Evolutionary conservation across 2,888 invertebrate genomes (phyloP), one percentile per base, ranked within the genome.

Genomic region (Pheosia tremula): DNA sequence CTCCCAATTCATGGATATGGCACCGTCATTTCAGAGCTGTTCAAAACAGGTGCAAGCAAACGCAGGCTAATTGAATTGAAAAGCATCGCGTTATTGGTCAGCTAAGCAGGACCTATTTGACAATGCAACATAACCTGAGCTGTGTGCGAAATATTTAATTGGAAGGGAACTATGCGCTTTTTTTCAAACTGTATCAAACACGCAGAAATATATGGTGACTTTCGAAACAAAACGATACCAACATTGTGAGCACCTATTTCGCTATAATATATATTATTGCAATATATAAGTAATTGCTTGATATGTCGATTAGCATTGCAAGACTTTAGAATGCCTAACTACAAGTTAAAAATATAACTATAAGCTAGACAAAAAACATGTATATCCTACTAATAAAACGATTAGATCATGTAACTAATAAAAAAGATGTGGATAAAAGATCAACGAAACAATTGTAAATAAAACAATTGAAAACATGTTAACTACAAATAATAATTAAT

Each of bases 21-120:
- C 10, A 45, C 10, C 11, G 10, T 47, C 3, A 24, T 24, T 50
- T 50, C 9, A 8, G 24, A 24, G 50, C 50, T 50, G 50, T 66
- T 10, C 10, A 59, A 61, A 66, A 56, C 58, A 62, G 67, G 63
- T 67, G 60, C 53, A n/a, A 47, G 59, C 66, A 69, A 67, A 62
- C 66, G 68, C 68, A 56, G 58, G 66, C 78, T 85, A 84, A 86
- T 83, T 75, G 85, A 85, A 85, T 86, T 74, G 78, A 77, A 78
- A 81, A 85, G 78, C 79, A 73, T 74, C 74, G 60, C 60, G 50
- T 75, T 74, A 75, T 75, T 79, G 74, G 71, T 65, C 62, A 58
- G 66, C 63, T 67, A 65, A 24, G 24, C 24, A 24, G 24, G 0
- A 24, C 24, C 24, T 63, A 65, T 66, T 67, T 58, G 64, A 58